Base-by-base conservation (phyloP, 2,113 vertebrate genomes). In the Nyctereutes procyonoides region DNA sequence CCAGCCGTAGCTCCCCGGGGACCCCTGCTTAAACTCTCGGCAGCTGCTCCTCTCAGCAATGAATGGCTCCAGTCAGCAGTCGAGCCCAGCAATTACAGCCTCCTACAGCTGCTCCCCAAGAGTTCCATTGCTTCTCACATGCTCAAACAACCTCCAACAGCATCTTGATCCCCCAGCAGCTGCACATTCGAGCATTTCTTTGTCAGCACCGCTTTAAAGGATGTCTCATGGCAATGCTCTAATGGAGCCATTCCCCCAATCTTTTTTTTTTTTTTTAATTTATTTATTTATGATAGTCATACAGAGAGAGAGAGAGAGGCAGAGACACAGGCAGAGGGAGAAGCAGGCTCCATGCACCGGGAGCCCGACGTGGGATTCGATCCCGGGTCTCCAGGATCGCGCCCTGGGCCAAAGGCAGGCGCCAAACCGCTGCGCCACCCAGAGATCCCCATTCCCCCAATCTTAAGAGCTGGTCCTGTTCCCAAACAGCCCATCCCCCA, bases 11-110 rank as follows among this genome's bases (percentile, higher is more conserved):
- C 79, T 96, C 87, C 80, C 73, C 55, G 51, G 90, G 90, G 95
- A 5, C 88, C 65, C 32, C 71, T 67, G 71, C 93, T 92, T 82
- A 89, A 96, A 55, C 83, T 93, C 73, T 60, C 38, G 19, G 67
- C 96, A 97, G 79, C 90, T 98, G 96, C 73, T 97, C 55, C 71
- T 55, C 79, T 82, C 63, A 55, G 35, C 87, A 86, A 60, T 82
- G 83, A 98, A 93, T 69, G 89, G 30, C 67, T 97, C 60, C 30
- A 86, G 82, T 96, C 90, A 95, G 96, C 93, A 97, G 90, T 85
- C 1, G 24, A 76, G 58, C 90, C 69, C 65, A 81, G 86, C 94
- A 92, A 95, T 86, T 79, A 79, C 10, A 73, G 65, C 67, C 65
- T 93, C 93, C 93, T 93, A 71, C 93, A 92, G 83, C 83, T 96